A percentile compares a stretch with the other conserved stretches of the same genome.
Evolutionary conservation across 2,888 invertebrate species (phyloP).

Genomic region (Eremobia ochroleuca): DNA sequence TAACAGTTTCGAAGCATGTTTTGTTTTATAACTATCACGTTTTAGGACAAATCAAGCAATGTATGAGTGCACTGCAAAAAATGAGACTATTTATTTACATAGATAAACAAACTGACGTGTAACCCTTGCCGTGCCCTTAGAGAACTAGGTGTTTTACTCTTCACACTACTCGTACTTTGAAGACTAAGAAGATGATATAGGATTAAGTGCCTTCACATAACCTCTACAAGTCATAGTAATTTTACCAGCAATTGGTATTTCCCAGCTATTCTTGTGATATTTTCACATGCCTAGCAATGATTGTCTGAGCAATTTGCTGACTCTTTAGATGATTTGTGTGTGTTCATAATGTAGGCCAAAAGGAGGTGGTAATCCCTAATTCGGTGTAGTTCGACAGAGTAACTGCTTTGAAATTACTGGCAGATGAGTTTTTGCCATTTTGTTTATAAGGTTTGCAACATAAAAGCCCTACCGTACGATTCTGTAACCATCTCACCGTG

Average conservation of each 20-base stretch:
- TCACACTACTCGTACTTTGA: slow-evolving; percentile 5
- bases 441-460: too few species aligned
- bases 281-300: slow-evolving; percentile 21
- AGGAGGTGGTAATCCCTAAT: slow-evolving; percentile 30
- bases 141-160: neutral
- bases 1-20: neutral
- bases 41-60: neutral
- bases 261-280: slow-evolving; percentile 26
- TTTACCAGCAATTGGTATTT: slow-evolving; percentile 41
- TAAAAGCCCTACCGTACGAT: too few species aligned
- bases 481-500: too few species aligned
- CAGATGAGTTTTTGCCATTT: too few species aligned
- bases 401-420: neutral
- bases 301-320: slow-evolving; percentile 23
- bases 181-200: neutral
- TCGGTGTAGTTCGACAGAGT: slow-evolving; percentile 10
- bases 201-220: slow-evolving; percentile 3
- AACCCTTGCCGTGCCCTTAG: neutral
- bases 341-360: slow-evolving; percentile 11
- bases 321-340: slow-evolving; percentile 25
- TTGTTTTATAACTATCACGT: neutral
- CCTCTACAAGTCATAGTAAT: slow-evolving; percentile 28
- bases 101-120: neutral
- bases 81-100: neutral
- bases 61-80: neutral